These are phyloP conservation scores for Neodiprion lecontei DNA, from an alignment of 1,140 invertebrate species.

Conservation along the genomic window DNA sequence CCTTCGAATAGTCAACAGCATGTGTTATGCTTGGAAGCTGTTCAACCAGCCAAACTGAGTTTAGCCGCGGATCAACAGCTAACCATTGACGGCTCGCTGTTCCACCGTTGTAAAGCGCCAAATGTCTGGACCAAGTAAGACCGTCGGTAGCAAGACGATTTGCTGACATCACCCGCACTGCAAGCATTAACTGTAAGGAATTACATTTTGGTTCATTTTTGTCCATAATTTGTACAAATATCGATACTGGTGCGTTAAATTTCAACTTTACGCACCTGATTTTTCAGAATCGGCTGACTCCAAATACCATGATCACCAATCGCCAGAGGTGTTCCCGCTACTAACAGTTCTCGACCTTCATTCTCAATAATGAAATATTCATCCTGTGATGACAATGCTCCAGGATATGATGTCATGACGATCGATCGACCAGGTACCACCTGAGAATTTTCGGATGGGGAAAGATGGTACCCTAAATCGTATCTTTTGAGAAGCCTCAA, in stretches of 20 bases:
- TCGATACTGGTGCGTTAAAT: background rate
- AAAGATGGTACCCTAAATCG: slow-evolving; percentile 78
- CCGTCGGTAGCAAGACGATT: slow-evolving; percentile 81
- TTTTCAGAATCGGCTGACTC: slow-evolving; percentile 36
- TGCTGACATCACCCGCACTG: slow-evolving; percentile 83
- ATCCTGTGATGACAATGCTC: slow-evolving; percentile 84
- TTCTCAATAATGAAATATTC: slow-evolving; percentile 80
- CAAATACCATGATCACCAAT: slow-evolving; percentile 35
- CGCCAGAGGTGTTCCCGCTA: slow-evolving; percentile 66
- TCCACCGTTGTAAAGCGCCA: slow-evolving; percentile 76
- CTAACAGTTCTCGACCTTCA: slow-evolving; percentile 62
- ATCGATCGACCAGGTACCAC: slow-evolving; percentile 68
- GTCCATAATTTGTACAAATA: slow-evolving; percentile 2
- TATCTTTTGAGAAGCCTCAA: slow-evolving; percentile 89
- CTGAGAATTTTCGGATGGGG: slow-evolving; percentile 53
- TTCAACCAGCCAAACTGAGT: slow-evolving; percentile 76
- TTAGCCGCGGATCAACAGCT: slow-evolving; percentile 72
- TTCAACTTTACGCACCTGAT: slow-evolving; percentile 26
- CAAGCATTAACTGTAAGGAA: slow-evolving; percentile 74
- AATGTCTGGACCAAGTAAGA: slow-evolving; percentile 72
- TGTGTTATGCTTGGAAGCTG: slow-evolving; percentile 78
- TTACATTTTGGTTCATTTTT: background rate
- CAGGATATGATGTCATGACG: slow-evolving; percentile 86
- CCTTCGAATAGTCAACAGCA: slow-evolving; percentile 73
- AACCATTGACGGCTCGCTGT: slow-evolving; percentile 93